Evolutionary conservation across 2,113 vertebrate species (phyloP).

Genomic region (Calypte anna): DNA sequence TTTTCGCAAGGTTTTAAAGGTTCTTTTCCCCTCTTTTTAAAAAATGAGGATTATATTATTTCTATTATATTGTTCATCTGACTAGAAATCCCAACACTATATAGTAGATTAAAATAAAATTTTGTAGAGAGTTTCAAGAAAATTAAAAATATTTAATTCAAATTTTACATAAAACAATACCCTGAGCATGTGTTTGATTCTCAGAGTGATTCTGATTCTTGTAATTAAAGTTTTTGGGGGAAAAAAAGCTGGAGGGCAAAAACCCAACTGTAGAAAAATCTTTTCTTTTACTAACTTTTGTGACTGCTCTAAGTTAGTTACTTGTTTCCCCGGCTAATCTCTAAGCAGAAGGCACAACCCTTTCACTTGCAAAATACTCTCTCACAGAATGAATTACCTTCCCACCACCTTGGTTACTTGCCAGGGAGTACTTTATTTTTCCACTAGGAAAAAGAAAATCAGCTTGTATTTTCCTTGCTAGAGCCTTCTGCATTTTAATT

Average conservation of each 20-base stretch:
- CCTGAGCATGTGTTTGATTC: background rate
- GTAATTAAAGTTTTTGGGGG: background rate
- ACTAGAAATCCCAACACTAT: background rate
- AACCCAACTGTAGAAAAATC: background rate
- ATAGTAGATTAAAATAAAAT: background rate
- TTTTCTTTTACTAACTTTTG: constrained; percentile 62
- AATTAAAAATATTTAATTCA: background rate
- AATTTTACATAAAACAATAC: background rate
- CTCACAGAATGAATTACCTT: constrained; percentile 75
- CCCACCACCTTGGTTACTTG: constrained; percentile 64
- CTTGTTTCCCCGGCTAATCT: constrained; percentile 73
- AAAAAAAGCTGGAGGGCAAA: background rate
- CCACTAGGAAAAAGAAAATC: constrained; percentile 69
- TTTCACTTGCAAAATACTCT: constrained; percentile 76
- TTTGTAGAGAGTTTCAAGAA: background rate
- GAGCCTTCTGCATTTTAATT: constrained; percentile 85
- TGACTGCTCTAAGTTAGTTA: constrained; percentile 54
- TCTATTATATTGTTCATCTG: background rate
- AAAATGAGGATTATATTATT: background rate
- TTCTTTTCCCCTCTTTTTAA: too few species aligned
- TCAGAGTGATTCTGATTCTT: background rate
- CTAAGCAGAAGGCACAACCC: constrained; percentile 72
- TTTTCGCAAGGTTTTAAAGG: background rate
- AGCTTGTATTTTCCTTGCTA: constrained; percentile 77
- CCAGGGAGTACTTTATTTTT: constrained; percentile 80